Base-by-base conservation (phyloP, 2,888 invertebrate genomes). In the Drosophila buzzatii region DNA sequence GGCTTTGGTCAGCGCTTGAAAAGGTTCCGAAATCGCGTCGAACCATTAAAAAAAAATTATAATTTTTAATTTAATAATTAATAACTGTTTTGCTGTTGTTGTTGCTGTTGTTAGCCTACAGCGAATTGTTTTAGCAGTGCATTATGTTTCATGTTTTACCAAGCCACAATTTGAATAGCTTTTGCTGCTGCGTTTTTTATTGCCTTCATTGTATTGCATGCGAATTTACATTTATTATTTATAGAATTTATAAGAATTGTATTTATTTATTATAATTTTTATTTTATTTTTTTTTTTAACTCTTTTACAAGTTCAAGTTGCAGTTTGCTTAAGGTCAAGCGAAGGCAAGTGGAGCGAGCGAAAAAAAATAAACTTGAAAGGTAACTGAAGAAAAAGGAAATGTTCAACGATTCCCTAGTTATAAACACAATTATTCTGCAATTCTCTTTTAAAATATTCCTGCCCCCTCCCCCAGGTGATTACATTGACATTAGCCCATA, bases 141-240 rank as follows among this genome's bases (percentile, higher is more conserved):
- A 52, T 76, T 64, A 76, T 77, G 51, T 57, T 78, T 47, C 67
- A 71, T 62, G 70, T 51, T 59, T 61, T 61, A 42, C 57, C 74
- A 49, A 49, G 57, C 44, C 64, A 4, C 23, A 23, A 60, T 57
- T 67, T 71, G 68, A 76, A 73, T 76, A 73, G 63, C 44, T 20
- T 67, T 56, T 16, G 37, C 45, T 45, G 6, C 41, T 59, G 39
- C 53, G 47, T 58, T 62, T 62, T 33, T 63, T 51, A 60, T 59
- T 66, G 70, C 73, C 47, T 62, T 59, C 59, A 3, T 49, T 60
- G 65, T 73, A 42, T 66, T 66, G 59, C 62, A 76, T 60, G 70
- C 52, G 68, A 70, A 69, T 51, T 70, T 42, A 67, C 55, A 71
- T 73, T 60, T 59, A 55, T 23, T n/a, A n/a, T 61, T 42, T 52